These are phyloP conservation scores for Leucoma salicis DNA, from an alignment of 2,888 invertebrate genomes.

Conservation along the genomic window DNA sequence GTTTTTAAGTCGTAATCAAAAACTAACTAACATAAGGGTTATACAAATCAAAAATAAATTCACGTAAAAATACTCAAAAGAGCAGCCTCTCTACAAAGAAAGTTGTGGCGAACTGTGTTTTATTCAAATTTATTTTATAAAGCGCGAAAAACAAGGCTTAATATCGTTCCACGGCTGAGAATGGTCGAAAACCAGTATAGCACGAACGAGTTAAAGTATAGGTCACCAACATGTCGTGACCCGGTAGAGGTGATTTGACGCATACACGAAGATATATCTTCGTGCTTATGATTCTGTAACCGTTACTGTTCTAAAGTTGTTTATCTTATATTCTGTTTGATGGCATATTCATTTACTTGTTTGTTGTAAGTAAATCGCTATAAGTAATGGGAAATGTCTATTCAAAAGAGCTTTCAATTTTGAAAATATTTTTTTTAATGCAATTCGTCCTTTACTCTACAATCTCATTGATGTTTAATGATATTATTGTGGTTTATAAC, in stretches of 20 bases:
- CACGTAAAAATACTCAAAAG: conserved; percentile 39
- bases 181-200: conserved; percentile 66
- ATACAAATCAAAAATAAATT: conserved; percentile 33
- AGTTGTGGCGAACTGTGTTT: conserved; percentile 38
- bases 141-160: conserved; percentile 39
- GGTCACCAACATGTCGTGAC: conserved; percentile 70
- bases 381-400: no score
- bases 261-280: conserved; percentile 41
- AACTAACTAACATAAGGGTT: no score
- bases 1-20: no score
- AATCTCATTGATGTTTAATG: no score
- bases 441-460: no score
- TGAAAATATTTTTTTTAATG: no score
- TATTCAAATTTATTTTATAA: conserved; percentile 42
- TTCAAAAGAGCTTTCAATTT: no score
- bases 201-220: conserved; percentile 61
- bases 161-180: conserved; percentile 33
- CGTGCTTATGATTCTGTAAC: conserved; percentile 53
- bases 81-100: conserved; percentile 48
- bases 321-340: not conserved
- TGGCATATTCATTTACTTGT: no score
- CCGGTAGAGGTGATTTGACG: conserved; percentile 52
- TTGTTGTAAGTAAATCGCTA: no score
- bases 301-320: conserved; percentile 19
- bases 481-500: no score